Base-by-base conservation (phyloP, 2,113 vertebrate species). In the Hipposideros armiger region DNA sequence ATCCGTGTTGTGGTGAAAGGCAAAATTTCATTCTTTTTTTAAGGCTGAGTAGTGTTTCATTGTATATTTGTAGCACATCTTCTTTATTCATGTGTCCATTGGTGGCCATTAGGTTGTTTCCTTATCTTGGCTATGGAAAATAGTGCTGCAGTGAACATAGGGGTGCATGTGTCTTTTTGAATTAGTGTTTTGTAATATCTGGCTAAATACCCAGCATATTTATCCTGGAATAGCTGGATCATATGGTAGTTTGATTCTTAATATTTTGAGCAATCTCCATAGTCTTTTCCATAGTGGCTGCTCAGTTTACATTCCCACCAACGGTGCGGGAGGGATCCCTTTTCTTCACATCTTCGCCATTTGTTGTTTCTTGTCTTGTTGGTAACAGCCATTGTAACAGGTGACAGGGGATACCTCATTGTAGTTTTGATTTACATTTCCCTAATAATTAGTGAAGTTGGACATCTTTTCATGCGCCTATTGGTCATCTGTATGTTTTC, bases 61-160 rank as follows among this genome's bases (percentile, higher is more conserved):
- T 19, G 54, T 4, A 42, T 30, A 3, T 11, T 5, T 2, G 36
- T 9, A 9, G 7, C 3, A 5, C 24, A 14, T 11, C 52, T 32
- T 32, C 72, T 54, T 54, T 54, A 54, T 36, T 20, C 20, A 15
- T 20, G 36, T 50, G 7, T 22, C 50, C 32, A 3, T 28, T 24
- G 9, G 54, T 17, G 15, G 78, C 6, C 56, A 19, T 81, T 11
- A 5, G 54, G 36, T 42, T 3, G 24, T 60, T 81, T 60, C 54
- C 15, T 5, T 1, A 40, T 10, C n/a, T 80, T 42, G 22, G 54
- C 54, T 36, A 4, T 58, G 40, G 24, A 30, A 36, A 42, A 42
- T 11, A 19, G 42, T 81, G 56, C 24, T 6, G 15, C 36, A 60
- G 28, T 1, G 14, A 11, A 32, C 11, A 60, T 11, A 17, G 56